phyloP scores from a whole-genome alignment of 2,797 vertebrate species.

The Sebastes kiyomatsui region DNA sequence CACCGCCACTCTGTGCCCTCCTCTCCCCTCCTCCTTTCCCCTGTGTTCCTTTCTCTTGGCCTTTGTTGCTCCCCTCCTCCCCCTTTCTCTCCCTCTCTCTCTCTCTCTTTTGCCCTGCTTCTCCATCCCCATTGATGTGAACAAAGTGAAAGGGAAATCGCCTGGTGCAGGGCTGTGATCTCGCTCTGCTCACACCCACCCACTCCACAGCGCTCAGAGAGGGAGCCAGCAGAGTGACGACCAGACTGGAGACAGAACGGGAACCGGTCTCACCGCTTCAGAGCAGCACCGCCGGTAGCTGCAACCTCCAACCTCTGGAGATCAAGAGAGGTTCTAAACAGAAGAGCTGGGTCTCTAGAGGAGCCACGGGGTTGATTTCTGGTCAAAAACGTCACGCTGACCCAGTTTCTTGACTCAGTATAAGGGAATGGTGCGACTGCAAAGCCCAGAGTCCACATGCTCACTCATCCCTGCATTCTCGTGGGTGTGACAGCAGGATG shows the following conservation, averaged over 20 bases:
- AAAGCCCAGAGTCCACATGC: neutral
- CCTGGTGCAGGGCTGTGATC: constrained; percentile 61
- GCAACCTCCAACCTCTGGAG: neutral
- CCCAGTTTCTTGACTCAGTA: constrained; percentile 1
- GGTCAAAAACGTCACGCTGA: neutral
- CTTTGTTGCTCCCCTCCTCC: constrained; percentile 56
- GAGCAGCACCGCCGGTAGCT: neutral
- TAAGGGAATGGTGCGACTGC: neutral
- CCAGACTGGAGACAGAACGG: neutral
- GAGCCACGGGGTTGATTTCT: neutral
- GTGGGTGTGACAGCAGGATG: neutral
- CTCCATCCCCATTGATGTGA: constrained; percentile 63
- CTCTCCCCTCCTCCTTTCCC: constrained; percentile 32
- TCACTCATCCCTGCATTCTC: constrained; percentile 1
- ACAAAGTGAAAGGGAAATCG: constrained; percentile 61
- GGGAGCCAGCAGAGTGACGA: constrained; percentile 13
- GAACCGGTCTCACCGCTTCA: constrained; percentile 1
- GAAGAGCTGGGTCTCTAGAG: constrained; percentile 27
- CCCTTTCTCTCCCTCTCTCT: neutral
- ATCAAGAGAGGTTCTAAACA: neutral
- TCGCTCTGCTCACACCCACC: constrained; percentile 31
- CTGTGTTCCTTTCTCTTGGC: constrained; percentile 37
- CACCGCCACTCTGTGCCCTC: constrained; percentile 48
- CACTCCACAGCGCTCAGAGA: constrained; percentile 13
- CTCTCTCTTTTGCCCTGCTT: constrained; percentile 31